These are phyloP conservation scores for Cryptosula pallasiana DNA, from an alignment of 2,888 invertebrate genomes.

Conservation along the genomic window DNA sequence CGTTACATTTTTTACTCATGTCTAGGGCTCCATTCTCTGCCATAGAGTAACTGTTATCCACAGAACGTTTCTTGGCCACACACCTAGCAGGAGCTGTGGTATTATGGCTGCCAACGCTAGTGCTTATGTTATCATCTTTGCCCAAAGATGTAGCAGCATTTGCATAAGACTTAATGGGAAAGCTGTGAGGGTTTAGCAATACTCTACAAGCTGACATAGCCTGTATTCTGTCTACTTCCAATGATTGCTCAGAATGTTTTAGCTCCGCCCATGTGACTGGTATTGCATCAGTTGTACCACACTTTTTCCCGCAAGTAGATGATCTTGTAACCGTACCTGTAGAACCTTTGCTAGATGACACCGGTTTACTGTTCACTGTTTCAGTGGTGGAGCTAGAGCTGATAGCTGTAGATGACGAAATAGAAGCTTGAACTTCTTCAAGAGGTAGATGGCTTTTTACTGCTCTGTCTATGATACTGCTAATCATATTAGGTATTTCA, in stretches of 20 bases:
- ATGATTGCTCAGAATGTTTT: background rate
- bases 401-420: too few relatives aligned
- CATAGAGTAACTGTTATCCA: background rate
- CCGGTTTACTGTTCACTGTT: too few relatives aligned
- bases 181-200: background rate
- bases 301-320: background rate
- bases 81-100: background rate
- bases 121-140: background rate
- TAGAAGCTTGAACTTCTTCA: too few relatives aligned
- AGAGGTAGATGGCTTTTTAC: too few relatives aligned
- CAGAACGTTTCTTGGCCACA: background rate
- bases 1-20: slow-evolving; percentile 6
- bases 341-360: too few relatives aligned
- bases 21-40: background rate
- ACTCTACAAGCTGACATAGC: slow-evolving; percentile 19
- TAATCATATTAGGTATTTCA: too few relatives aligned
- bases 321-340: background rate
- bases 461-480: too few relatives aligned
- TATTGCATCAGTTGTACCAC: background rate
- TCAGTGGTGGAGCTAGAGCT: too few relatives aligned
- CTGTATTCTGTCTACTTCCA: background rate
- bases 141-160: background rate
- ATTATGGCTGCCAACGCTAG: background rate
- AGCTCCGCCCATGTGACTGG: background rate
- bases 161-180: background rate